phyloP scores from a whole-genome alignment of 2,113 vertebrate species.

The Istiophorus platypterus region DNA sequence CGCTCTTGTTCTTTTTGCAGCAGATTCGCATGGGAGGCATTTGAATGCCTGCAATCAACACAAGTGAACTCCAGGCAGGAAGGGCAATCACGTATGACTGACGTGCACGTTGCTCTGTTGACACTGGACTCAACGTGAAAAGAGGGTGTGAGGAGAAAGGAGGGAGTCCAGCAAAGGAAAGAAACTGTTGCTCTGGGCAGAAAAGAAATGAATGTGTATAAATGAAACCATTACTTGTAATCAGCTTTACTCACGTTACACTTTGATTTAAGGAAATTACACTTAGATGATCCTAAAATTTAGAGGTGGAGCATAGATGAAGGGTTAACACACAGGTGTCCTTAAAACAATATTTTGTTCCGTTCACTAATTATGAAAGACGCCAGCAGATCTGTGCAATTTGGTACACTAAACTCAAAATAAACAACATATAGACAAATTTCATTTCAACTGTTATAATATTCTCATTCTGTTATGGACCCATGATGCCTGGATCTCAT shows the following conservation, averaged over 20 bases:
- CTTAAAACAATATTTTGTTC: background rate
- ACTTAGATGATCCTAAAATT: no score
- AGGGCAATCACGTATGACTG: background rate
- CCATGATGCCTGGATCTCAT: conserved; percentile 8
- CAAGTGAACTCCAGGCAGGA: background rate
- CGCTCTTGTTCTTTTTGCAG: background rate
- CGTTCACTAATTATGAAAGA: background rate
- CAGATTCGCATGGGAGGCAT: background rate
- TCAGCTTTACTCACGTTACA: background rate
- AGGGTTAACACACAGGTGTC: no score
- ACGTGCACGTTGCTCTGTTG: background rate
- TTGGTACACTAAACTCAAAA: background rate
- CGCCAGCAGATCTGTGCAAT: background rate
- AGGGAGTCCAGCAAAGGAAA: background rate
- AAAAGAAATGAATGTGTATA: background rate
- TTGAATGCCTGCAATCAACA: background rate
- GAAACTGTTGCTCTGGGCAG: background rate
- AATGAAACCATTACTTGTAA: background rate
- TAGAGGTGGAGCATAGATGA: no score
- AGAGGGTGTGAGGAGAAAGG: background rate
- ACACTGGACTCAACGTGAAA: background rate
- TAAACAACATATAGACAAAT: background rate
- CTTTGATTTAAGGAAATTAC: background rate
- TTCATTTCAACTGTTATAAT: no score
- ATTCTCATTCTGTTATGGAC: background rate